Percentiles rank a stretch among this genome's conserved stretches.
phyloP scores from a whole-genome alignment of 2,888 invertebrate species.

The Dynastes hyllus region DNA sequence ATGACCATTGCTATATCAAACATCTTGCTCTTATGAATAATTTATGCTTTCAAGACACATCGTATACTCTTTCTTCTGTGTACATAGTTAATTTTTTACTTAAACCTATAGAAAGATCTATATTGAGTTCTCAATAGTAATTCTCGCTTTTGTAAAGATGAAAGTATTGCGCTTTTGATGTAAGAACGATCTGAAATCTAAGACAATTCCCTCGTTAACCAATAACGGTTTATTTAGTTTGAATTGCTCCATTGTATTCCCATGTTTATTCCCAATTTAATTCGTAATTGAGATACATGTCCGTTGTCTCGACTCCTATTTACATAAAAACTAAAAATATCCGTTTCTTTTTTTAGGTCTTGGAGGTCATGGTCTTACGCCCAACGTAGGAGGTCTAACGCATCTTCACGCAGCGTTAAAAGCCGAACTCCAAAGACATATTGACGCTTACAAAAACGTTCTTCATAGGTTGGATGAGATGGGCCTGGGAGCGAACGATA shows the following conservation, averaged over 20 bases:
- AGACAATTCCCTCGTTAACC: too few species aligned
- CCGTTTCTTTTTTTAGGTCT: constrained; percentile 72
- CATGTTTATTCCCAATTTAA: too few species aligned
- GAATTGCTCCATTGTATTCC: too few species aligned
- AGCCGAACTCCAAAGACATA: constrained; percentile 87
- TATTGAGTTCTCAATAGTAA: neutral
- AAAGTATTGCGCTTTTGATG: too few species aligned
- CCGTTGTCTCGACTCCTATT: too few species aligned
- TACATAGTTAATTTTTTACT: neutral
- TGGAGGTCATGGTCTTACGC: constrained; percentile 89
- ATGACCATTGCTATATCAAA: neutral
- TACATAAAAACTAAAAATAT: too few species aligned
- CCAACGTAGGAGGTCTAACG: constrained; percentile 78
- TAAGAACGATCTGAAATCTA: too few species aligned
- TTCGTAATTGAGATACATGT: too few species aligned
- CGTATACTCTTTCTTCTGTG: neutral
- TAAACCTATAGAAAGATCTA: neutral
- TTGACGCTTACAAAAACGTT: constrained; percentile 90
- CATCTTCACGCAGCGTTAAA: constrained; percentile 89
- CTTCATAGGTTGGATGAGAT: constrained; percentile 89
- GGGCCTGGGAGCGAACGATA: constrained; percentile 73
- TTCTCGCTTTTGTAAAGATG: too few species aligned
- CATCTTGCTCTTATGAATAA: neutral
- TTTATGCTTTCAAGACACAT: neutral
- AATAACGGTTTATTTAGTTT: too few species aligned